Percentiles rank a stretch among this genome's conserved stretches.
Conservation (phyloP, 2,113 vertebrate genomes). For the Eclectus roratus region DNA sequence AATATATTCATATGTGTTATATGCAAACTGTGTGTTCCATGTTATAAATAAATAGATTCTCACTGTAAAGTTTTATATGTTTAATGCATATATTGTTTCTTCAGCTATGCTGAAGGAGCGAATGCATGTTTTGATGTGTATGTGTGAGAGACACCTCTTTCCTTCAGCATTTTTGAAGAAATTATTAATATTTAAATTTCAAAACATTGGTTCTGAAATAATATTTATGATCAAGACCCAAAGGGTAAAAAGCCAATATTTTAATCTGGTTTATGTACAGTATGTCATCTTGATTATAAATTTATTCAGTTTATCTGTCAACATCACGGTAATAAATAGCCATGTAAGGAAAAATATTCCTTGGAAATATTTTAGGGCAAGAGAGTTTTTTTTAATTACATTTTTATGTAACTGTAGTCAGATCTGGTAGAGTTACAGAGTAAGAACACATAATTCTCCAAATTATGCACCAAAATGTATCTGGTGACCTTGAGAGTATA, state of each 20-base stretch:
- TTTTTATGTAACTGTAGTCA: constrained; percentile 68
- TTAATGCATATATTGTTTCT: background rate
- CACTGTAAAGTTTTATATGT: background rate
- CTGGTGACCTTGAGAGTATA: constrained; percentile 73
- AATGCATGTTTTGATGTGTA: background rate
- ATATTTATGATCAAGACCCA: constrained; percentile 10
- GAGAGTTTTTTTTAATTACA: constrained; percentile 54
- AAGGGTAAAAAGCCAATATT: constrained; percentile 53
- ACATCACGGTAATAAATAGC: constrained; percentile 55
- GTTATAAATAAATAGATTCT: background rate
- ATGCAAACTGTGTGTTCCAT: background rate
- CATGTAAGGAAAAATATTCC: constrained; percentile 37
- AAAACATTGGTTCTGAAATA: background rate
- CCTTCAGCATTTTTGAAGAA: constrained; percentile 23
- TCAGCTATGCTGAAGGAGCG: background rate
- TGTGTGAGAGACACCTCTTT: background rate
- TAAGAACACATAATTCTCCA: constrained; percentile 47
- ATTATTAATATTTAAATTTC: constrained; percentile 31
- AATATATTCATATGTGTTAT: background rate
- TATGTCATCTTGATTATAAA: constrained; percentile 60
- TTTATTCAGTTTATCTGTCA: constrained; percentile 66
- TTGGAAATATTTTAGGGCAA: constrained; percentile 61
- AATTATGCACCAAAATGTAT: constrained; percentile 48
- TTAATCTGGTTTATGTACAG: constrained; percentile 55
- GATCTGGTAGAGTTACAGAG: constrained; percentile 51